Percentiles rank a stretch among this genome's conserved stretches.
Conservation (phyloP, 2,888 invertebrate genomes). For the Imbricaverruca yamaguchii region DNA sequence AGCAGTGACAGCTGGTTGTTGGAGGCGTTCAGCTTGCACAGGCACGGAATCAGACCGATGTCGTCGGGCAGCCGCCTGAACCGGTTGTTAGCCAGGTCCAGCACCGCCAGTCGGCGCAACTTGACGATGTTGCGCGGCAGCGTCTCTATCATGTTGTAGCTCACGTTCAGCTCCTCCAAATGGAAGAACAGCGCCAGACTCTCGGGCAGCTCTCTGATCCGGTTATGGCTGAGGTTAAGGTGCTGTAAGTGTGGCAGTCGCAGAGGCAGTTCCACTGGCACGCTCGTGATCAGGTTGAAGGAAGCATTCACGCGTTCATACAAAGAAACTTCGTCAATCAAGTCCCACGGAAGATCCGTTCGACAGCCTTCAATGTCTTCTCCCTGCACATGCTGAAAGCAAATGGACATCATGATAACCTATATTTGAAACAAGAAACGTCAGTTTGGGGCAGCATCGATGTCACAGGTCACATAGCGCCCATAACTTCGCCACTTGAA, state of each 20-base stretch:
- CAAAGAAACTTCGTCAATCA: slow-evolving; percentile 30
- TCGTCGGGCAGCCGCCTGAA: slow-evolving; percentile 25
- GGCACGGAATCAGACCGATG: background rate
- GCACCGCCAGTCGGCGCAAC: slow-evolving; percentile 27
- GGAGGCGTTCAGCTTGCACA: slow-evolving; percentile 18
- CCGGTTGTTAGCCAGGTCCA: slow-evolving; percentile 30
- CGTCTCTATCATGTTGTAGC: slow-evolving; percentile 57
- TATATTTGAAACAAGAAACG: background rate
- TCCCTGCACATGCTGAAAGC: slow-evolving; percentile 30
- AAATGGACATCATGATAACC: background rate
- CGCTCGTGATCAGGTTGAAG: slow-evolving; percentile 31
- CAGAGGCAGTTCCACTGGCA: slow-evolving; percentile 40
- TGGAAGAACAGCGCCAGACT: slow-evolving; percentile 58
- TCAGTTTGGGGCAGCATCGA: background rate
- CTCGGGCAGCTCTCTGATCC: slow-evolving; percentile 58
- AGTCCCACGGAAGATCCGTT: slow-evolving; percentile 30
- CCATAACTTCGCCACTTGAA: background rate
- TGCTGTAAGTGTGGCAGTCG: slow-evolving; percentile 55
- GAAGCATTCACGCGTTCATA: slow-evolving; percentile 31
- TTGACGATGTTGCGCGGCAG: slow-evolving; percentile 44
- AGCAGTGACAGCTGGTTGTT: slow-evolving; percentile 12
- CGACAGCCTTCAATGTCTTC: slow-evolving; percentile 32
- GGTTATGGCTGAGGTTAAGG: slow-evolving; percentile 63
- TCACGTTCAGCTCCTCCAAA: slow-evolving; percentile 55
- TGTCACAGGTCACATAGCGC: background rate